phyloP scores from a whole-genome alignment of 1,140 invertebrate species.

The Drosophila serrata region DNA sequence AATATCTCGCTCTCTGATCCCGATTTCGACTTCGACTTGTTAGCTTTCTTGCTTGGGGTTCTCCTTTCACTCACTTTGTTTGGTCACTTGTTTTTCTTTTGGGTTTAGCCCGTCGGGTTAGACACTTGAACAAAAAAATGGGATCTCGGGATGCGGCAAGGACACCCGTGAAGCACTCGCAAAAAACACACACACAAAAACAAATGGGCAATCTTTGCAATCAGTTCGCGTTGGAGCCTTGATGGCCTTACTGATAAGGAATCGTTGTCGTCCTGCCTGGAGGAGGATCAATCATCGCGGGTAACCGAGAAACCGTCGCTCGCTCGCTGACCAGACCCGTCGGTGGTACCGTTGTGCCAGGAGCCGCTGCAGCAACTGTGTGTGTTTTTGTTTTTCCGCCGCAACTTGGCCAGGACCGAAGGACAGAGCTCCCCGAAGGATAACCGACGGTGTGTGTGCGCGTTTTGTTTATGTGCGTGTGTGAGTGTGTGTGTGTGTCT shows the following conservation, averaged over 20 bases:
- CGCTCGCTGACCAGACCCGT: conserved; percentile 17
- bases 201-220: not conserved
- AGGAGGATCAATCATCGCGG: conserved; percentile 16
- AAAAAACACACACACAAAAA: conserved; percentile 15
- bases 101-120: not conserved
- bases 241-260: not conserved
- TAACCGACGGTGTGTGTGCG: not conserved
- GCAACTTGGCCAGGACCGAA: conserved; percentile 9
- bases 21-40: not conserved
- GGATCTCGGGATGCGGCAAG: not conserved
- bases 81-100: conserved; percentile 9
- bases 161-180: conserved; percentile 2
- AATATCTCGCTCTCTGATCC: not conserved
- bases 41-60: no score
- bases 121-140: conserved; percentile 16
- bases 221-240: not conserved
- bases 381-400: conserved; percentile 36
- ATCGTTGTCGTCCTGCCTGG: not conserved
- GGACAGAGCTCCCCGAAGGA: conserved; percentile 12
- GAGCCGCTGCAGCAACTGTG: conserved; percentile 38
- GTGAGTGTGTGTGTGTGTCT: not conserved
- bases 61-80: conserved; percentile 8
- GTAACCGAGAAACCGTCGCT: conserved; percentile 9
- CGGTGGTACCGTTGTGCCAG: conserved; percentile 42
- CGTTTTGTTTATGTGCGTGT: not conserved